phyloP scores from a whole-genome alignment of 2,113 vertebrate genomes.

The Oryctolagus cuniculus region mOryCun1.1 NC_091433.1:182733501-182734000 shows the following conservation, averaged over 20 bases:
- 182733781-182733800: constrained; percentile 51
- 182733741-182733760: not conserved
- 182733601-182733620: constrained; percentile 62
- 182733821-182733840: constrained; percentile 38
- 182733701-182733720: constrained; percentile 53
- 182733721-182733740: constrained; percentile 55
- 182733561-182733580: not conserved
- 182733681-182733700: constrained; percentile 42
- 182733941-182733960: constrained; percentile 55
- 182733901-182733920: constrained; percentile 41
- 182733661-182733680: constrained; percentile 54
- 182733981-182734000: not conserved
- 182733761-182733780: constrained; percentile 60
- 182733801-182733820: constrained; percentile 38
- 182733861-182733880: constrained; percentile 56
- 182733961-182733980: constrained; percentile 7
- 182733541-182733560: not conserved
- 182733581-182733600: not conserved
- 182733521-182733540: not conserved
- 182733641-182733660: constrained; percentile 54
- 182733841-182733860: not conserved
- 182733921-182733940: constrained; percentile 50
- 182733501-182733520: not conserved
- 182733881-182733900: not conserved
- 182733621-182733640: not conserved